phyloP scores from a whole-genome alignment of 2,888 invertebrate species.

The Spisula subtruncata region DNA sequence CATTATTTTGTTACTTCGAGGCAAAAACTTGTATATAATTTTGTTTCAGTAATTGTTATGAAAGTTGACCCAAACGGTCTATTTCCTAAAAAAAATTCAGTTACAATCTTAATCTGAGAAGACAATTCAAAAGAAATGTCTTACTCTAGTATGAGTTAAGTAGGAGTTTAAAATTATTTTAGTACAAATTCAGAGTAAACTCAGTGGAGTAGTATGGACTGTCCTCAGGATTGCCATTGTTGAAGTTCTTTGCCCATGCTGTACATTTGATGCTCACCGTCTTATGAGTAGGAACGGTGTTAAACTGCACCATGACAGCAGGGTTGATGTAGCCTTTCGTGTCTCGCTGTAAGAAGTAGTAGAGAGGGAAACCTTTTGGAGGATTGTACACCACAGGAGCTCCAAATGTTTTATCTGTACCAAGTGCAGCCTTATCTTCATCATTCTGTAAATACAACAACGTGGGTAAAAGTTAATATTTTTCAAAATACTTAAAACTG shows the following conservation, averaged over 20 bases:
- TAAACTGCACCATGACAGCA: slow-evolving; percentile 77
- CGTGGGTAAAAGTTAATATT: too few relatives aligned
- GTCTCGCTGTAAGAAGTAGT: slow-evolving; percentile 63
- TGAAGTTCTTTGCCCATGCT: slow-evolving; percentile 76
- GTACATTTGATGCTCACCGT: slow-evolving; percentile 71
- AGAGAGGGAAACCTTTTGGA: slow-evolving; percentile 69
- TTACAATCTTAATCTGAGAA: too few relatives aligned
- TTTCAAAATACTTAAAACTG: not conserved
- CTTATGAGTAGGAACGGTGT: slow-evolving; percentile 59
- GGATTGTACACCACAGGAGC: slow-evolving; percentile 67
- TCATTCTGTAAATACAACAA: not conserved
- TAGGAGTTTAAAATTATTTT: not conserved
- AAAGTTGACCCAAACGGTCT: too few relatives aligned
- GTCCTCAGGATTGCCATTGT: slow-evolving; percentile 66
- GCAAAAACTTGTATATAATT: too few relatives aligned
- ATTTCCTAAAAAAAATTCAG: too few relatives aligned
- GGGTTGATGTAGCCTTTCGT: slow-evolving; percentile 67
- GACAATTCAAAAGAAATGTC: too few relatives aligned
- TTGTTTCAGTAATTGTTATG: too few relatives aligned
- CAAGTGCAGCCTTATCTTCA: not conserved
- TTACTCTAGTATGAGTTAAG: too few relatives aligned
- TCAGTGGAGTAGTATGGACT: slow-evolving; percentile 67
- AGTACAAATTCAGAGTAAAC: slow-evolving; percentile 50
- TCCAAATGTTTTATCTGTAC: slow-evolving; percentile 41
- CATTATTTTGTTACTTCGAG: too few relatives aligned